These are phyloP conservation scores for Drosophila saltans DNA, from an alignment of 1,140 invertebrate genomes.

Conservation along the genomic window DNA sequence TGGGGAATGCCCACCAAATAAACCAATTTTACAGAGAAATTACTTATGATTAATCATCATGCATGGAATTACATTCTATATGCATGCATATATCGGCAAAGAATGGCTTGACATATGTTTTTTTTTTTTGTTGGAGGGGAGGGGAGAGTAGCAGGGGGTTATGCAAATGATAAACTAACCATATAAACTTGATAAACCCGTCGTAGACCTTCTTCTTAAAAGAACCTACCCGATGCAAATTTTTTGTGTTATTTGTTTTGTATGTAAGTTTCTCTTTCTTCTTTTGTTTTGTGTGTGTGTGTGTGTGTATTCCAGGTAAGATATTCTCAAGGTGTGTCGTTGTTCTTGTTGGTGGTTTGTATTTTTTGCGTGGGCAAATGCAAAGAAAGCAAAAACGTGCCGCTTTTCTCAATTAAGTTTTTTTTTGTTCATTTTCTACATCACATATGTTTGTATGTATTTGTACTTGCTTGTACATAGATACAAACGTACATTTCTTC, in stretches of 20 bases:
- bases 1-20: not conserved
- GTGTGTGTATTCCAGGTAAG: not conserved
- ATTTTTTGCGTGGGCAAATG: constrained; percentile 44
- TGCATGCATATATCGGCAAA: no score
- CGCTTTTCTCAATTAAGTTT: constrained; percentile 68
- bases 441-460: constrained; percentile 28
- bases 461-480: not conserved
- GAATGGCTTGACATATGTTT: no score
- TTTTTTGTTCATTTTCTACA: constrained; percentile 64
- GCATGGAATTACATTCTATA: constrained; percentile 32
- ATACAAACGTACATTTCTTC: not conserved
- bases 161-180: constrained; percentile 55
- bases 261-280: not conserved
- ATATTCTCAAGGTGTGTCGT: constrained; percentile 18
- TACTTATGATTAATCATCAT: constrained; percentile 48
- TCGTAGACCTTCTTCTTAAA: constrained; percentile 13
- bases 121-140: not conserved
- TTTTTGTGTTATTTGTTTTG: not conserved
- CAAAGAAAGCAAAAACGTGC: constrained; percentile 76
- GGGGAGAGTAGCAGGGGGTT: not conserved
- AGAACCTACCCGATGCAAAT: constrained; percentile 46
- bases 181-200: constrained; percentile 47
- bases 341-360: constrained; percentile 6
- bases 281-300: not conserved
- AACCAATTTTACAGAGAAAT: constrained; percentile 46